Evolutionary conservation across 2,113 vertebrate genomes (phyloP).

Genomic region (Poicephalus meyeri): DNA sequence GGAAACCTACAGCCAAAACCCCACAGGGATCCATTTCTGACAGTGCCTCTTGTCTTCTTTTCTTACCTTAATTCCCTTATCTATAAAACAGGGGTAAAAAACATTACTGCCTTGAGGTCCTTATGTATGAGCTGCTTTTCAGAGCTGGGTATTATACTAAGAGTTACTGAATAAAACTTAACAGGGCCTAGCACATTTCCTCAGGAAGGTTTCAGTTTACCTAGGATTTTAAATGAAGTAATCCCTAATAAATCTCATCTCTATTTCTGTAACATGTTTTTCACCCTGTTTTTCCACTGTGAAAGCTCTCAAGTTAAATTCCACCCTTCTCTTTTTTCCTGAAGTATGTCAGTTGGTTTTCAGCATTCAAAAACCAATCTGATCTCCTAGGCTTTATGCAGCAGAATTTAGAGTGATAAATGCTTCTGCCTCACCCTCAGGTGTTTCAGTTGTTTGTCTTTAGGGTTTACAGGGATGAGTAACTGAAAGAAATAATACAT

Average conservation of each 20-base stretch:
- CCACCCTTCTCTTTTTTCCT: not conserved
- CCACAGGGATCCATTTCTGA: not conserved
- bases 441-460: not conserved
- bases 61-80: not conserved
- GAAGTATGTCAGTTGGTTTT: not conserved
- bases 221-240: not conserved
- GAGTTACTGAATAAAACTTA: not conserved
- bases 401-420: constrained; percentile 2
- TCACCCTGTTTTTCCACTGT: not conserved
- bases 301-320: not conserved
- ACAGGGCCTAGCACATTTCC: not conserved
- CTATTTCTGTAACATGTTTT: not conserved
- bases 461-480: not conserved
- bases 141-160: not conserved
- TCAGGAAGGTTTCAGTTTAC: not conserved
- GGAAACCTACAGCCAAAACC: not conserved
- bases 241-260: constrained; percentile 7
- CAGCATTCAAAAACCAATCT: not conserved
- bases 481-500: not conserved
- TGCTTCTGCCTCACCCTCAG: not conserved
- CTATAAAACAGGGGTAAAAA: not conserved
- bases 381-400: not conserved
- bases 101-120: not conserved
- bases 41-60: not conserved
- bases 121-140: not conserved